Evolutionary conservation across 1,140 invertebrate species (phyloP), one percentile per base, ranked within the genome.

Genomic region (Pseudomyrmex concolor): DNA sequence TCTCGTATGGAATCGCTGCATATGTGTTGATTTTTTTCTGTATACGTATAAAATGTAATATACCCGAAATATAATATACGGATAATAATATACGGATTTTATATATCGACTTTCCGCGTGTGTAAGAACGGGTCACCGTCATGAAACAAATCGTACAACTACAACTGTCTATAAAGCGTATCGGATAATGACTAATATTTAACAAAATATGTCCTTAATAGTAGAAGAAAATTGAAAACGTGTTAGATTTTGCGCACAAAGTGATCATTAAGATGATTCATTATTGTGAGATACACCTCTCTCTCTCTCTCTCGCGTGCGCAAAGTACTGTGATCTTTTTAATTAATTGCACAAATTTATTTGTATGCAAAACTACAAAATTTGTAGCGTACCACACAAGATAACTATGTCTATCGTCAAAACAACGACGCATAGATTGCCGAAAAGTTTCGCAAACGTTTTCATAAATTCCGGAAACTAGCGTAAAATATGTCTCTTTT

Each of bases 31-130:
- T 25, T 25, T 25, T 25, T 25, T 25, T 25, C 25, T 25, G 25
- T 25, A 25, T 25, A 25, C 2, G 2, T 25, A 25, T 25, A 25
- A 25, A 25, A 4, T 25, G 4, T 25, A 25, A 25, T 25, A 25
- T 25, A 25, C 25, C 3, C 25, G 25, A 25, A 25, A 25, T 25
- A 25, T 25, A 25, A 25, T 25, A 25, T 25, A n/a, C n/a, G n/a
- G n/a, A n/a, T n/a, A n/a, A n/a, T n/a, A n/a, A n/a, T n/a, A n/a
- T n/a, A 22, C 22, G 22, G 1, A 87, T 85, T 87, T 88, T 77
- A 71, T 72, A 77, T 88, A 85, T 85, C 86, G 72, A 68, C 83
- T 83, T 85, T 87, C 72, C 34, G 63, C 51, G 55, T 15, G 71
- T 48, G 71, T 57, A 82, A 64, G 22, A 48, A 67, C 22, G 68